Evolutionary conservation across 2,113 vertebrate species (phyloP).

Genomic region (Mohoua ochrocephala): DNA sequence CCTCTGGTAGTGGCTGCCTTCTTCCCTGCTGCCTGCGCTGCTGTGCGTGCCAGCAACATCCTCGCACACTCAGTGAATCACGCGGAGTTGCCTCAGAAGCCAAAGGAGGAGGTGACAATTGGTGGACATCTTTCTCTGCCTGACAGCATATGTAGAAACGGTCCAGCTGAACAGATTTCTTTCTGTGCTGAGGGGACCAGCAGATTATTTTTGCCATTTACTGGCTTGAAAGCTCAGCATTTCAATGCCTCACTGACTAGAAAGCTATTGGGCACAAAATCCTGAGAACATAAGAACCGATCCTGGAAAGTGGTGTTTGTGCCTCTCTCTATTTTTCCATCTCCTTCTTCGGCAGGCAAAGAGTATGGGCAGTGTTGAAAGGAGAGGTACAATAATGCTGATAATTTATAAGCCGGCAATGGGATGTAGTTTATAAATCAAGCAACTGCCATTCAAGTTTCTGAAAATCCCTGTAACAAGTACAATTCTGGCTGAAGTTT

Average conservation of each 20-base stretch:
- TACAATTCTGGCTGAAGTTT: neutral
- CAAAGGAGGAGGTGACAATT: neutral
- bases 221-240: neutral
- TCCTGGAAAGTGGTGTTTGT: neutral
- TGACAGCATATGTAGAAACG: neutral
- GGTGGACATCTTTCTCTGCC: conserved; percentile 30
- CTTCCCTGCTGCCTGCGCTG: neutral
- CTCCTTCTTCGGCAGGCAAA: neutral
- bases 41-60: neutral
- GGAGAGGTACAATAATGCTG: neutral
- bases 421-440: neutral
- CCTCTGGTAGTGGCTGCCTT: neutral
- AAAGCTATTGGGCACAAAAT: neutral
- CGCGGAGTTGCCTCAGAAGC: neutral
- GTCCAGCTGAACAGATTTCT: conserved; percentile 5
- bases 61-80: neutral
- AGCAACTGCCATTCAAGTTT: neutral
- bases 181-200: neutral
- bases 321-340: neutral
- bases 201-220: neutral
- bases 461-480: neutral
- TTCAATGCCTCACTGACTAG: neutral
- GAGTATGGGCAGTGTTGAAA: neutral
- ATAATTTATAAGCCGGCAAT: neutral
- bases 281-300: neutral